A percentile compares a stretch with the other conserved stretches of the same genome.
Conservation (phyloP, 2,797 vertebrate species). For the Etheostoma perlongum region DNA sequence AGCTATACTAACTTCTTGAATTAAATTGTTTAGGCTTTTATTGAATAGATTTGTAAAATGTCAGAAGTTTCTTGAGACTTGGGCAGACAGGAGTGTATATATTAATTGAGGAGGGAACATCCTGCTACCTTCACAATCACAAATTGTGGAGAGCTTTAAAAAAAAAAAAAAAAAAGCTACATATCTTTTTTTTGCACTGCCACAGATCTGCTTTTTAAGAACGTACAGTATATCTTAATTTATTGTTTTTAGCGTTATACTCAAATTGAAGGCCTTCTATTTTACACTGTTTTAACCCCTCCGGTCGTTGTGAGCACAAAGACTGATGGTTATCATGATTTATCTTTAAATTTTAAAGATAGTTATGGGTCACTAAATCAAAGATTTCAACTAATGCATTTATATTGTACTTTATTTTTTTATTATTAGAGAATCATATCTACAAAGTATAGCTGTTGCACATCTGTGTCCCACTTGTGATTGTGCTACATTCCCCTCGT, state of each 20-base stretch:
- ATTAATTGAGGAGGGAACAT: conserved; percentile 71
- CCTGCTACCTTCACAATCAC: conserved; percentile 84
- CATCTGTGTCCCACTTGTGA: neutral
- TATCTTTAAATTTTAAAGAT: conserved; percentile 7
- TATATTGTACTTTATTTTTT: neutral
- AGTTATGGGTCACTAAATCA: neutral
- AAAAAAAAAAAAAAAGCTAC: conserved; percentile 34
- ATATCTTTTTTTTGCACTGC: conserved; percentile 77
- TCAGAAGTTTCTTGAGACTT: conserved; percentile 54
- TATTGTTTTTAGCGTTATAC: conserved; percentile 72
- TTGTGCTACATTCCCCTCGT: conserved; percentile 47
- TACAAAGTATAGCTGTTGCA: conserved; percentile 14
- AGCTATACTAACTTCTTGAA: conserved; percentile 77
- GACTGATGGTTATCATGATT: conserved; percentile 17
- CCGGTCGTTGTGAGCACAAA: conserved; percentile 11
- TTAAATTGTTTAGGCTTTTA: conserved; percentile 75
- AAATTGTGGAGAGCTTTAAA: conserved; percentile 44
- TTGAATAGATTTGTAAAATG: conserved; percentile 76
- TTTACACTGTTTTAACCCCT: conserved; percentile 50
- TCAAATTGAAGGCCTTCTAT: conserved; percentile 59
- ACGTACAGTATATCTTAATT: conserved; percentile 58
- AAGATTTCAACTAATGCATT: conserved; percentile 22
- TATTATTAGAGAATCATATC: neutral
- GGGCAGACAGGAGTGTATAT: conserved; percentile 71
- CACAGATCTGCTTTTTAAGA: conserved; percentile 60